Evolutionary conservation across 2,113 vertebrate species (phyloP), one percentile per base, ranked within the genome.

Genomic region (Dromiciops gliroides): DNA sequence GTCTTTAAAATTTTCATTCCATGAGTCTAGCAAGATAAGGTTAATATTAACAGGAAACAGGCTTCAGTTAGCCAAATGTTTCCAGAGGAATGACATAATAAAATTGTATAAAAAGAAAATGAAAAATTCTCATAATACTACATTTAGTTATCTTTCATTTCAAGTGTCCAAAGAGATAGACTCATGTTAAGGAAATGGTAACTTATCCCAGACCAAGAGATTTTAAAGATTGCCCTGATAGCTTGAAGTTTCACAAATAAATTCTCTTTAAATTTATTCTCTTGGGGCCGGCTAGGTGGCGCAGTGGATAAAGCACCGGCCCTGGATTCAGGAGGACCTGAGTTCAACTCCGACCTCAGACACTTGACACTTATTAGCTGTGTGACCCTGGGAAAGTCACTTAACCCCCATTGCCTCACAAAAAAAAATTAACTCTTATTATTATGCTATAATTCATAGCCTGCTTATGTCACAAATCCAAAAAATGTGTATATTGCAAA

Each of bases 151-250:
- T 47, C 94, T 97, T 94, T 94, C 49, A 93, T 12, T 92, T 96
- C 12, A 93, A 37, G 60, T 93, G 92, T 96, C 92, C 91, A 96
- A 91, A 50, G 56, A 96, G 89, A 94, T 91, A 94, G 89, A 94
- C 90, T 94, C 93, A 88, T 96, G 88, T 95, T 96, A 95, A 0
- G 24, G 92, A 98, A 98, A 96, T 98, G 95, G 19, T 95, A 91
- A 89, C 94, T 91, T 53, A 96, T 92, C 48, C 56, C 6, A 93
- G 91, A 51, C 56, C 89, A 95, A 95, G 90, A 93, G 47, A 96
- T 95, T 94, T 96, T 95, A 26, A 95, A 94, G 88, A 92, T 92
- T 90, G 89, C 91, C 93, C 48, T 97, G 91, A 49, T 96, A 52
- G 96, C 95, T 96, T 96, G 90, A 95, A 9, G 92, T 48, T 94